Percentiles rank a stretch among this genome's conserved stretches.
Conservation (phyloP, 2,113 vertebrate species). For the Thamnaconus septentrionalis region DNA sequence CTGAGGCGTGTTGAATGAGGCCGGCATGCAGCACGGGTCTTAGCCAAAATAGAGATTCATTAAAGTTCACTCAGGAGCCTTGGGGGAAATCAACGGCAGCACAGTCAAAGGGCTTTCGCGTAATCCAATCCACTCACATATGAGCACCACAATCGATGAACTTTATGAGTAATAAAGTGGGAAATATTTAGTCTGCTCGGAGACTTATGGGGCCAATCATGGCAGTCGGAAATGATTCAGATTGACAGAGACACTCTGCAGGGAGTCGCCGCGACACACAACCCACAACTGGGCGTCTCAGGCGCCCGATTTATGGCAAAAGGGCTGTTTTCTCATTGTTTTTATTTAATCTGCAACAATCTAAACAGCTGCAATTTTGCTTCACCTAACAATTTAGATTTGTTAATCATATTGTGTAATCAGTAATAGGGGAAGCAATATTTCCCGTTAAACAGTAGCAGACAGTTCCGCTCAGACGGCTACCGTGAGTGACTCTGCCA, state of each 20-base stretch:
- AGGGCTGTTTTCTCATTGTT: neutral
- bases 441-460: neutral
- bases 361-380: neutral
- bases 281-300: slow-evolving; percentile 8
- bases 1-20: slow-evolving; percentile 45
- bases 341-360: neutral
- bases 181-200: slow-evolving; percentile 57
- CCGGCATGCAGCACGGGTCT: slow-evolving; percentile 43
- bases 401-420: no score
- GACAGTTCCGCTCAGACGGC: neutral
- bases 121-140: slow-evolving; percentile 62
- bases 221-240: slow-evolving; percentile 53
- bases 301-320: neutral
- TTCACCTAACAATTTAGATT: neutral
- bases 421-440: no score
- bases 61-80: slow-evolving; percentile 65
- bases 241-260: slow-evolving; percentile 53
- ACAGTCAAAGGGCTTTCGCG: slow-evolving; percentile 57
- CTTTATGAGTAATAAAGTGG: slow-evolving; percentile 71
- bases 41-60: slow-evolving; percentile 66
- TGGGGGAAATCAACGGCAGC: slow-evolving; percentile 70
- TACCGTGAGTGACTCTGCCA: neutral
- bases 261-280: neutral
- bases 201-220: slow-evolving; percentile 50
- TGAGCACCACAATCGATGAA: slow-evolving; percentile 62